Evolutionary conservation across 2,888 invertebrate species (phyloP).

Genomic region (Bugula neritina): DNA sequence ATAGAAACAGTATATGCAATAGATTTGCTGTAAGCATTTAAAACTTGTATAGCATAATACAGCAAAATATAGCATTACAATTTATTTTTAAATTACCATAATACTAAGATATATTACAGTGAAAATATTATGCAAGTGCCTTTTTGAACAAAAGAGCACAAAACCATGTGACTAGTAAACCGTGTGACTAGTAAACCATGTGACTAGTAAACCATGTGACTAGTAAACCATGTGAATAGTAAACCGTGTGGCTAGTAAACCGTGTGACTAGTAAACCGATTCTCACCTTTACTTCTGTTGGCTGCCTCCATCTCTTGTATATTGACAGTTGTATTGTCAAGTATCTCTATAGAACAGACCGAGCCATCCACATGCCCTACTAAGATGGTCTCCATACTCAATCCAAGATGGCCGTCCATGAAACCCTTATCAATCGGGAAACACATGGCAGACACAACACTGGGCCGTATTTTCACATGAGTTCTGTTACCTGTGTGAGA

Average conservation of each 20-base stretch:
- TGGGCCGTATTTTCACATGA: constrained; percentile 52
- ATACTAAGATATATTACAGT: too few relatives aligned
- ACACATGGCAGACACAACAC: constrained; percentile 52
- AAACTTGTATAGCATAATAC: too few relatives aligned
- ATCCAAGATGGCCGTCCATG: constrained; percentile 44
- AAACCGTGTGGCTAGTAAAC: background rate
- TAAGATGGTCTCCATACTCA: constrained; percentile 54
- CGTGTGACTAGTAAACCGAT: background rate
- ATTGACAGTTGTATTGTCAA: constrained; percentile 40
- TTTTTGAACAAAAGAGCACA: too few relatives aligned
- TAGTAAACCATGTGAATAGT: background rate
- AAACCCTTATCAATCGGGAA: constrained; percentile 55
- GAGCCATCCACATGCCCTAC: constrained; percentile 59
- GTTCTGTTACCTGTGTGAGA: constrained; percentile 54
- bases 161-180: background rate
- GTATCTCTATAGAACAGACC: constrained; percentile 43
- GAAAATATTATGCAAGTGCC: too few relatives aligned
- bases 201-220: background rate
- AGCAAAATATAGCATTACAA: too few relatives aligned
- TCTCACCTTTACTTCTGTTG: constrained; percentile 39
- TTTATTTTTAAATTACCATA: too few relatives aligned
- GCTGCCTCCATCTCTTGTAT: constrained; percentile 45
- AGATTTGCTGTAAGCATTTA: too few relatives aligned
- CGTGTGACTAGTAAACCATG: background rate
- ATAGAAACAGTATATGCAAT: background rate